Evolutionary conservation across 2,797 vertebrate species (phyloP), one percentile per base, ranked within the genome.

Genomic region (Eurystomus glaucurus): DNA sequence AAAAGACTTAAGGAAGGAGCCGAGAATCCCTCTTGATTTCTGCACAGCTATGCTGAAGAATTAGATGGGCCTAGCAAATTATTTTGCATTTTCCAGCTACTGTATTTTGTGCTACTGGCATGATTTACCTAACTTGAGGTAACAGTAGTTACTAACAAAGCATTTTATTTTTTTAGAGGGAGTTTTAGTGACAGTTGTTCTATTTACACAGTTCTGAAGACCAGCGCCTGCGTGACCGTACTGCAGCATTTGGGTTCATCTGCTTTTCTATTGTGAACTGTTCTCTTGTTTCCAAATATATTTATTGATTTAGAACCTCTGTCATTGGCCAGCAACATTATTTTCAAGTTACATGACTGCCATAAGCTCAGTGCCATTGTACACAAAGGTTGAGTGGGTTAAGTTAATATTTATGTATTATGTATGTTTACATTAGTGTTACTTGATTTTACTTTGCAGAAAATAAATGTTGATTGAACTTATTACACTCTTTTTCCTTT

Each of bases 331-430:
- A 93, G 72, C 84, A 97, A 76, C 48, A 18, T 93, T 90, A 50
- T 94, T 96, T 95, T 62, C 92, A 80, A 81, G 58, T 58, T 74
- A 71, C 72, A 71, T 5, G 23, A 57, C 62, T 97, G 96, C 98
- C 96, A 85, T 97, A 80, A 98, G 60, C 79, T 97, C 96, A 93
- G 96, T 98, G 98, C 98, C 98, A 97, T 93, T 94, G 85, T 91
- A 55, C 89, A 41, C 61, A 88, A 70, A 65, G 33, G 14, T 95
- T 97, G 95, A 97, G 95, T 78, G 64, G 62, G 95, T 35, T 90
- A 80, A 96, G 61, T 89, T 97, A 61, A 92, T 94, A 79, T 92
- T 92, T 70, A 66, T 88, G 68, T 94, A 60, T 94, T 93, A 85
- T 29, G 29, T 87, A 65, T 96, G 92, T 98, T 97, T 98, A 97